phyloP scores from a whole-genome alignment of 2,113 vertebrate genomes.

The Gulo gulo region DNA sequence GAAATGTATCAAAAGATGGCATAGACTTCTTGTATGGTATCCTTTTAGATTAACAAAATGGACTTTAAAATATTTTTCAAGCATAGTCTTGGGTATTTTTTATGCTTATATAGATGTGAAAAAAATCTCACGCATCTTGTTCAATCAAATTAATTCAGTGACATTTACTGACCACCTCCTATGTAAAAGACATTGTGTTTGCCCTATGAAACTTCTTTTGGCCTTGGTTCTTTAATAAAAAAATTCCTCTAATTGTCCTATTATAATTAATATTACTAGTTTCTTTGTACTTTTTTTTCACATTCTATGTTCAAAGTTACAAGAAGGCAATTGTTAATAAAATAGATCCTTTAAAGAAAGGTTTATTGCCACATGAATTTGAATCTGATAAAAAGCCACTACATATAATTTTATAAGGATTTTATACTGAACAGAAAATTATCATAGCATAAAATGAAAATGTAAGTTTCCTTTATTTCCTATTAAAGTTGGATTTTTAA shows the following conservation, averaged over 20 bases:
- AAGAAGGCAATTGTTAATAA: neutral
- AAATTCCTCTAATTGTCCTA: neutral
- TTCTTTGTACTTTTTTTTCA: neutral
- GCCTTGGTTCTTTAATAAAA: neutral
- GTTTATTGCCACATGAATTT: conserved; percentile 36
- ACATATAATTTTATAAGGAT: neutral
- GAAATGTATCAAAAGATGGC: neutral
- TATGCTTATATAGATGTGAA: neutral
- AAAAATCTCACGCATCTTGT: neutral
- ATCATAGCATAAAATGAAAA: conserved; percentile 44
- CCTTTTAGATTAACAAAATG: neutral
- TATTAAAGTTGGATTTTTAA: conserved; percentile 52
- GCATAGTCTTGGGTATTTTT: neutral
- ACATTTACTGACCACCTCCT: neutral
- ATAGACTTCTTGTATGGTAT: neutral
- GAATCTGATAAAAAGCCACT: conserved; percentile 16
- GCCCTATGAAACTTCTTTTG: neutral
- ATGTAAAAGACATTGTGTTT: neutral
- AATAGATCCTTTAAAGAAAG: neutral
- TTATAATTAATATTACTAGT: neutral
- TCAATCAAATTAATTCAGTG: neutral
- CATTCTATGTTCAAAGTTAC: neutral
- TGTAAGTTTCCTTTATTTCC: conserved; percentile 40
- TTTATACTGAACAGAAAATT: conserved; percentile 28
- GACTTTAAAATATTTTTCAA: neutral